Base-by-base conservation (phyloP, 2,888 invertebrate genomes). In the Tenthredo livida region DNA sequence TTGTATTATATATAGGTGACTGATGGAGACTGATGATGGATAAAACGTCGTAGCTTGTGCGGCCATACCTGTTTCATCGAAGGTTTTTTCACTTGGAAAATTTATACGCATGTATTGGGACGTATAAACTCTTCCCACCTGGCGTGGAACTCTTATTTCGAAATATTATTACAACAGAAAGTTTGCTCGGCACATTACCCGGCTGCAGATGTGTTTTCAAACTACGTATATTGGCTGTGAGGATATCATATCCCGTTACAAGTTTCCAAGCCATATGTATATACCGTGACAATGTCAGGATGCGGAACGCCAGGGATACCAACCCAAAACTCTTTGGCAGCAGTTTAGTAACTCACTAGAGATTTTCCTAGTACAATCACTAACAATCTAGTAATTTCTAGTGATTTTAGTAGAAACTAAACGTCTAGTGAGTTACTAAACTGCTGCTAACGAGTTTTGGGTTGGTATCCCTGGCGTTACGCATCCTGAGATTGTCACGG, bases 11-110 rank as follows among this genome's bases (percentile, higher is more conserved):
- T 12, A 7, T 17, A 33, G 12, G 72, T 73, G 72, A 73, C 72
- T 73, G 72, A 73, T 73, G 43, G 43, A 40, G 72, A 73, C 43
- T 43, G 72, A 73, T 43, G 72, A 43, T 10, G 40, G 21, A 67
- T 33, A 17, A 33, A 67, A 33, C 2, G n/a, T n/a, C 67, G 15
- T 33, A 4, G 33, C 17, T n/a, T n/a, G 65, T 29, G 1, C 0
- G 2, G 15, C 1, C 33, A n/a, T n/a, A 12, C 10, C n/a, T 6
- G 12, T 43, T 73, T 21, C n/a, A 43, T 43, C n/a, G 21, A 73
- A 73, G 15, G 12, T 73, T n/a, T 72, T 37, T 25, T 3, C 43
- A 9, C 4, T 21, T 10, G 25, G 72, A 12, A 25, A 73, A 43
- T 43, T 73, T 73, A 15, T 40, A n/a, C n/a, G n/a, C n/a, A n/a